Evolutionary conservation across 2,797 vertebrate species (phyloP), one percentile per base, ranked within the genome.

Genomic region (Anisognathus igniventris): DNA sequence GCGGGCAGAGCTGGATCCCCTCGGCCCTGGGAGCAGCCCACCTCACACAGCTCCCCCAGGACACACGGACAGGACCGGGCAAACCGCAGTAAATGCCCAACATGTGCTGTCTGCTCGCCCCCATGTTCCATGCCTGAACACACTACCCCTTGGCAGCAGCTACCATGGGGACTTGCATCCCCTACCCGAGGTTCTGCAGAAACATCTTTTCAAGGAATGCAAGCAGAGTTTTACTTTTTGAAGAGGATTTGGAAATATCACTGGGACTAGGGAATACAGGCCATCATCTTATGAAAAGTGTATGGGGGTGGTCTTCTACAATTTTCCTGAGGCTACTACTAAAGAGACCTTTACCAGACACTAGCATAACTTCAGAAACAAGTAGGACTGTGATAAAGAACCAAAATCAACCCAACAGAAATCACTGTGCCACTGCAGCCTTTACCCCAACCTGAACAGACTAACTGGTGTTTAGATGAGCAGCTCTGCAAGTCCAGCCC

Each of bases 61-160:
- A 12, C 56, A 3, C 10, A 8, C 50, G 0, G 2, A 33, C 53
- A 7, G n/a, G 0, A 6, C 2, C 5, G 1, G 22, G 28, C 76
- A 83, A 62, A 58, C 2, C 1, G 4, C 44, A 79, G n/a, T 0
- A 7, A 28, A 12, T 0, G 31, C 42, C 42, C 31, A 16, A 3
- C 44, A 12, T 7, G 35, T 1, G 27, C 3, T 27, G 35, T 1
- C 51, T 9, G 31, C 40, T 70, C 50, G 4, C 61, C 70, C 72
- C 50, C n/a, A 3, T 6, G 12, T 21, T 12, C 67, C 35, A 9
- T 0, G 2, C 61, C 81, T 60, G 20, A 50, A 40, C 53, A 35
- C 37, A 3, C 56, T 3, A 27, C 14, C 35, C 7, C 66, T 0
- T 3, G 27, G 72, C 83, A 90, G 61, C 7, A 13, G 39, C 58